Evolutionary conservation across 2,797 vertebrate genomes (phyloP).

Genomic region (Hephaestus fuliginosus): DNA sequence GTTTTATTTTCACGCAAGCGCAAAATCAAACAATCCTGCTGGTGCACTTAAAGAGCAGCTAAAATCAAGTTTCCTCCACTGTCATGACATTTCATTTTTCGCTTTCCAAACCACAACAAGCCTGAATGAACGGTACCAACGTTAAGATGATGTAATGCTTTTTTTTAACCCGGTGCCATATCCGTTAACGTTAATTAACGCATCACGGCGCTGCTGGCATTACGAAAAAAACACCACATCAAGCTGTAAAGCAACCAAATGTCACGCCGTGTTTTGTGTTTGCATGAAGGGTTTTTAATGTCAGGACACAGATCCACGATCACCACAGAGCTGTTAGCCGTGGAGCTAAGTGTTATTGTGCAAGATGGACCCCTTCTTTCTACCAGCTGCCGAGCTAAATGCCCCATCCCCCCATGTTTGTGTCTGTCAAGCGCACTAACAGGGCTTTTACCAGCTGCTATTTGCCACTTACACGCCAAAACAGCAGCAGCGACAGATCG

Average conservation of each 20-base stretch:
- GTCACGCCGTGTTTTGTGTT: conserved; percentile 14
- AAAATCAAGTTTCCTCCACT: neutral
- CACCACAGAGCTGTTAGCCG: conserved; percentile 64
- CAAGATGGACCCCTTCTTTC: conserved; percentile 88
- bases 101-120: conserved; percentile 32
- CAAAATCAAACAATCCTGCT: conserved; percentile 34
- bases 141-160: conserved; percentile 77
- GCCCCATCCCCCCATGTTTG: conserved; percentile 87
- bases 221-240: no score
- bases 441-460: conserved; percentile 63
- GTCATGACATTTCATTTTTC: conserved; percentile 10
- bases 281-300: conserved; percentile 23
- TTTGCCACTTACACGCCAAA: conserved; percentile 45
- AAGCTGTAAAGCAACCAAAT: neutral
- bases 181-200: conserved; percentile 24
- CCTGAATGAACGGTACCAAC: conserved; percentile 43
- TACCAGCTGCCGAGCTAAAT: conserved; percentile 78
- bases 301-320: conserved; percentile 24
- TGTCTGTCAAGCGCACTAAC: conserved; percentile 78
- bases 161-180: conserved; percentile 56
- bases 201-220: neutral
- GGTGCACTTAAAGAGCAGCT: neutral
- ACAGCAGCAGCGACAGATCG: neutral
- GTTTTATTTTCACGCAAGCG: conserved; percentile 42
- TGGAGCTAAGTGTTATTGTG: conserved; percentile 84